Evolutionary conservation across 2,113 vertebrate species (phyloP).

Genomic region (Rattus norvegicus): DNA sequence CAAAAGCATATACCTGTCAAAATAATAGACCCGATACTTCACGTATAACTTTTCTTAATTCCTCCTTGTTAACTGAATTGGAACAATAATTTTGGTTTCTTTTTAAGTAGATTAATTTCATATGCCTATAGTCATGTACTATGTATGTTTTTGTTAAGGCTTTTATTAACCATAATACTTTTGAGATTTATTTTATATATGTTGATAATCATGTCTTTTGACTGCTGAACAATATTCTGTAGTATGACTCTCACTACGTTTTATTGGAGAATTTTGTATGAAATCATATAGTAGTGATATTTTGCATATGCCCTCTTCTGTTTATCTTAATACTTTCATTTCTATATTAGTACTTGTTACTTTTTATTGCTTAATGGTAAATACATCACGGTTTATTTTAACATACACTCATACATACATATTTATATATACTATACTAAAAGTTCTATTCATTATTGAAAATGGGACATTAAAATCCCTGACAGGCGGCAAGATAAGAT

Average conservation of each 20-base stretch:
- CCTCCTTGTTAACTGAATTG: not conserved
- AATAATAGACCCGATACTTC: not conserved
- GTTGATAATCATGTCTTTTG: not conserved
- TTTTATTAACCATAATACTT: not conserved
- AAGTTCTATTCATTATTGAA: not conserved
- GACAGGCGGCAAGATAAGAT: not conserved
- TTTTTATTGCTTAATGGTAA: not conserved
- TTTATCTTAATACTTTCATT: not conserved
- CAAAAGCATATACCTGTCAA: not conserved
- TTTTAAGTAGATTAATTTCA: not conserved
- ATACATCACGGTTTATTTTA: not conserved
- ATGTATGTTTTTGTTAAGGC: not conserved
- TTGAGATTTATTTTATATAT: not conserved
- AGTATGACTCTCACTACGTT: not conserved
- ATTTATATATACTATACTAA: not conserved
- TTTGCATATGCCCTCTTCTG: not conserved
- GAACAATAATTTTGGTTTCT: not conserved
- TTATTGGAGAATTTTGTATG: conserved; percentile 36
- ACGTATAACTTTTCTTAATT: not conserved
- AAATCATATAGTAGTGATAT: not conserved
- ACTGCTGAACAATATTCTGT: not conserved
- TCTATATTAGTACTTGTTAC: not conserved
- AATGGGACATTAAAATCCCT: not conserved
- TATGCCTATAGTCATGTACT: not conserved
- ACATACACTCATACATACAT: not conserved